Conservation (phyloP, 92 coral and sea anemone genomes). For the Phenganax subtilis region DNA sequence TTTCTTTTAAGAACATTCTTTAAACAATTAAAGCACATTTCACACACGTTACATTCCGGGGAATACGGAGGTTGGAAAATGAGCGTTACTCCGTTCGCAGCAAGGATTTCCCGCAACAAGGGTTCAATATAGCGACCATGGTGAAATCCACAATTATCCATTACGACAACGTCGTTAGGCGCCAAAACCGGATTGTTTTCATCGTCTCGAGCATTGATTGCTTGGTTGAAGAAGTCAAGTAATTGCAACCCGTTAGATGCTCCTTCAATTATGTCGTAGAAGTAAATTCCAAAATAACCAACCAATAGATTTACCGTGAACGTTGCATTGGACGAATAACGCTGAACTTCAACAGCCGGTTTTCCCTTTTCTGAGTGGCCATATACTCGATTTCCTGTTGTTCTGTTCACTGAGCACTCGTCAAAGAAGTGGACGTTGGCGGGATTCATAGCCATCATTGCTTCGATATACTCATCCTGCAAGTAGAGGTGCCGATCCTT, state of each 20-base stretch:
- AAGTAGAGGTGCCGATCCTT: background rate
- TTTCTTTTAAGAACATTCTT: constrained; percentile 44
- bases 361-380: constrained; percentile 48
- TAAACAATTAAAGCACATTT: constrained; percentile 46
- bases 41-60: constrained; percentile 52
- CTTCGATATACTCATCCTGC: constrained; percentile 8
- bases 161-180: constrained; percentile 49
- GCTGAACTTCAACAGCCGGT: constrained; percentile 51
- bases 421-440: constrained; percentile 6
- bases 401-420: constrained; percentile 21
- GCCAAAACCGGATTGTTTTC: constrained; percentile 49
- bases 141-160: constrained; percentile 69
- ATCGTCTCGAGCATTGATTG: constrained; percentile 36
- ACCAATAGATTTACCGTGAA: constrained; percentile 55
- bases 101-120: constrained; percentile 46
- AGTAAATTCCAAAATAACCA: constrained; percentile 49
- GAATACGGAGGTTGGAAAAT: constrained; percentile 65
- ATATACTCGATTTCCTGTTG: constrained; percentile 48
- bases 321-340: constrained; percentile 60
- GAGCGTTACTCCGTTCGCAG: constrained; percentile 42
- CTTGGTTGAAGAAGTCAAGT: constrained; percentile 48
- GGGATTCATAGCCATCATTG: background rate
- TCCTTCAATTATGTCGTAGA: constrained; percentile 45
- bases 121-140: constrained; percentile 55
- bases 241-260: constrained; percentile 52